Evolutionary conservation across 2,113 vertebrate species (phyloP).

Genomic region (Rhynchopsitta pachyrhyncha): DNA sequence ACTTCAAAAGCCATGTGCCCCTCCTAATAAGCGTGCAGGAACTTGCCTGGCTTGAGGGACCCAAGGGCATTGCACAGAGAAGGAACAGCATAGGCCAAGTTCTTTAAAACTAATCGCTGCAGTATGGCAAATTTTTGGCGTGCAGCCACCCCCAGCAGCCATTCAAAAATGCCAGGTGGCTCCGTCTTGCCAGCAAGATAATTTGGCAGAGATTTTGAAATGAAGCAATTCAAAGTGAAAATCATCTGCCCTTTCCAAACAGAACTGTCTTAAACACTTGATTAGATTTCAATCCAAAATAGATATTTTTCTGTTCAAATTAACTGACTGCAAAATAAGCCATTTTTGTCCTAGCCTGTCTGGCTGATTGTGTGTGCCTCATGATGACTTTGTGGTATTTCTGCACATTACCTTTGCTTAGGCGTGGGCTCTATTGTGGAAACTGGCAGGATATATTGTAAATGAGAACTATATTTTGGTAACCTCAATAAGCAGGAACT

Average conservation of each 20-base stretch:
- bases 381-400: not conserved
- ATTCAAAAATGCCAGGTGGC: conserved; percentile 59
- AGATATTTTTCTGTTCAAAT: conserved; percentile 4
- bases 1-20: not conserved
- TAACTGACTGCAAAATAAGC: not conserved
- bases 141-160: conserved; percentile 28
- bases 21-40: not conserved
- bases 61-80: not conserved
- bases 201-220: conserved; percentile 56
- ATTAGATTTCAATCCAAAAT: conserved; percentile 30
- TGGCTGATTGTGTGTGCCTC: not conserved
- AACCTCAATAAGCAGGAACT: not conserved
- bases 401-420: not conserved
- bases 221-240: conserved; percentile 51
- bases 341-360: not conserved
- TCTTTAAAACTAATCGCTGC: not conserved
- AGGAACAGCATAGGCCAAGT: conserved; percentile 25
- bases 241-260: conserved; percentile 60
- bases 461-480: not conserved
- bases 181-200: conserved; percentile 26
- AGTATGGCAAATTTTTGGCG: conserved; percentile 33
- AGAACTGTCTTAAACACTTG: conserved; percentile 47
- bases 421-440: rapidly evolving
- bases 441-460: not conserved
- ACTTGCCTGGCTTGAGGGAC: not conserved